Conservation (phyloP, 2,113 vertebrate genomes). For the Cyanoderma ruficeps region DNA sequence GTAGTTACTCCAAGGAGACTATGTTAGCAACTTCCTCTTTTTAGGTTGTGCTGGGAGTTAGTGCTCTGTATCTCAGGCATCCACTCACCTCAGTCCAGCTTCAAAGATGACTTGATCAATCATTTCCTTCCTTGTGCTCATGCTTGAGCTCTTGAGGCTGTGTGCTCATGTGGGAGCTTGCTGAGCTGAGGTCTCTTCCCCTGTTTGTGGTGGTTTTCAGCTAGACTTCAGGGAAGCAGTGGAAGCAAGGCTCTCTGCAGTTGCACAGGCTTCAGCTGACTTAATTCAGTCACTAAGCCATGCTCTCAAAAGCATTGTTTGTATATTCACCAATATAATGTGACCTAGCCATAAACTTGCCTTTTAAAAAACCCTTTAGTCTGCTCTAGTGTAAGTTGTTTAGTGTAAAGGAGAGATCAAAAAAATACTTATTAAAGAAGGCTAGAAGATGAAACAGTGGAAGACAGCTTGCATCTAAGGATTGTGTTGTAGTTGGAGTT, state of each 20-base stretch:
- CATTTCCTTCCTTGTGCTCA: background rate
- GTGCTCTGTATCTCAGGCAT: background rate
- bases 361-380: background rate
- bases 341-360: background rate
- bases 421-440: background rate
- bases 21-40: background rate
- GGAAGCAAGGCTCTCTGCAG: background rate
- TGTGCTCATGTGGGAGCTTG: background rate
- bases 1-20: background rate
- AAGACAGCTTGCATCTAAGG: background rate
- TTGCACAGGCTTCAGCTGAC: background rate
- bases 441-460: background rate
- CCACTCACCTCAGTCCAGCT: background rate
- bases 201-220: background rate
- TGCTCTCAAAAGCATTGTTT: background rate
- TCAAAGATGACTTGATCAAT: background rate
- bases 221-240: background rate
- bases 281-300: background rate
- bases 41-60: background rate
- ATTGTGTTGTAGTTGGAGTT: background rate
- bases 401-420: background rate
- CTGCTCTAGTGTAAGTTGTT: background rate
- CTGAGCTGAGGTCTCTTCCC: background rate
- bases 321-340: background rate
- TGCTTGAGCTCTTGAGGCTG: background rate